Base-by-base conservation (phyloP, 2,888 invertebrate species). In the Portevinia maculata region DNA sequence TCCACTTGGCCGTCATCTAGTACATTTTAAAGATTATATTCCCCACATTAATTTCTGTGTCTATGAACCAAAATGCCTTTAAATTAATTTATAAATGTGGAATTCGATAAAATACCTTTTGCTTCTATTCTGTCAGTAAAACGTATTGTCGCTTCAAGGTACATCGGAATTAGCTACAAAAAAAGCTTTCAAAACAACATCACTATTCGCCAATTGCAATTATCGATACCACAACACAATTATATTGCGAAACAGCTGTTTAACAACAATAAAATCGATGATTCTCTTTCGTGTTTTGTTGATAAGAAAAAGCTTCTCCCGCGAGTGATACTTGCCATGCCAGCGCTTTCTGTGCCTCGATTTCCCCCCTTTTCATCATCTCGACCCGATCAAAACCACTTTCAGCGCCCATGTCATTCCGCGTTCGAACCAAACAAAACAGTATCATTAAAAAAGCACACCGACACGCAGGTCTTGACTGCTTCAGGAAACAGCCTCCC, bases 381-480 rank as follows among this genome's bases (percentile, higher is more conserved):
- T 17, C 9, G 19, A 32, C 30, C 13, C 13, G 41, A 3, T n/a
- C n/a, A n/a, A n/a, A 13, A 15, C 55, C 28, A 39, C 30, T 19
- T 41, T 39, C 37, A 65, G 24, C 64, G 65, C 60, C 83, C 65
- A 67, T 67, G 60, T 37, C 62, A 67, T 57, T 32, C 44, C 48
- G 24, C 30, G 65, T 60, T 53, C 24, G 39, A 71, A 62, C 44
- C 75, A 11, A 55, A 52, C 37, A 32, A 60, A 71, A 37, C 55
- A 78, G 78, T 83, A 30, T 37, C 48, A 62, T 67, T 41, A 50
- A 71, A 71, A 73, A 83, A 78, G 78, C 83, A 67, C 78, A 41
- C 39, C 78, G 55, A 44, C 32, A 73, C 83, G 76, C 83, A 83
- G 55, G 83, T 83, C 83, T 60, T 28, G 50, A 78, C 44, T 41